These are phyloP conservation scores for Intellagama lesueurii DNA, from an alignment of 2,797 vertebrate genomes.

Conservation along the genomic window DNA sequence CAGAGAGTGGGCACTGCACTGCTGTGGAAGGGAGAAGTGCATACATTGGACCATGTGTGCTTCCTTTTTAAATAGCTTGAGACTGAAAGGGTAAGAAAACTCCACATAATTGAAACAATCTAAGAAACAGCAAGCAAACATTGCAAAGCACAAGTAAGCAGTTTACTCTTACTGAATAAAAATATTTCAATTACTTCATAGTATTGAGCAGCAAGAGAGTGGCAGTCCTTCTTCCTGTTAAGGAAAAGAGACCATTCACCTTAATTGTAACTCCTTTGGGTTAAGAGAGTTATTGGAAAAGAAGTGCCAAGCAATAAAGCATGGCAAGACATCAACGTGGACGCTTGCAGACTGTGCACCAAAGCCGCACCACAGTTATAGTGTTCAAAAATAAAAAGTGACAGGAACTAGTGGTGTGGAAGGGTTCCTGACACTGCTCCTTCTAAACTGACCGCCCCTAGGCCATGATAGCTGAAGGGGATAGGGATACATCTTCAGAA, in stretches of 20 bases:
- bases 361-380: background rate
- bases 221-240: background rate
- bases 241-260: background rate
- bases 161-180: no score
- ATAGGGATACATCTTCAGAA: constrained; percentile 41
- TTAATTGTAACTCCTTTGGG: background rate
- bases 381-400: background rate
- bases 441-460: constrained; percentile 35
- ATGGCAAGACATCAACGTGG: background rate
- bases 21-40: background rate
- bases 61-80: background rate
- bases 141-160: background rate
- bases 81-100: background rate
- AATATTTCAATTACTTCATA: background rate
- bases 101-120: background rate
- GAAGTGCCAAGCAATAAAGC: background rate
- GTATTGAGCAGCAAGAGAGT: background rate
- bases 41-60: background rate
- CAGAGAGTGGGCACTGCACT: background rate
- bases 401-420: constrained; percentile 1
- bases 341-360: background rate
- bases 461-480: constrained; percentile 30
- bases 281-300: background rate
- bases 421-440: constrained; percentile 9
- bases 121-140: background rate